Evolutionary conservation across 2,888 invertebrate genomes (phyloP).

Genomic region (Polydrusus cervinus): DNA sequence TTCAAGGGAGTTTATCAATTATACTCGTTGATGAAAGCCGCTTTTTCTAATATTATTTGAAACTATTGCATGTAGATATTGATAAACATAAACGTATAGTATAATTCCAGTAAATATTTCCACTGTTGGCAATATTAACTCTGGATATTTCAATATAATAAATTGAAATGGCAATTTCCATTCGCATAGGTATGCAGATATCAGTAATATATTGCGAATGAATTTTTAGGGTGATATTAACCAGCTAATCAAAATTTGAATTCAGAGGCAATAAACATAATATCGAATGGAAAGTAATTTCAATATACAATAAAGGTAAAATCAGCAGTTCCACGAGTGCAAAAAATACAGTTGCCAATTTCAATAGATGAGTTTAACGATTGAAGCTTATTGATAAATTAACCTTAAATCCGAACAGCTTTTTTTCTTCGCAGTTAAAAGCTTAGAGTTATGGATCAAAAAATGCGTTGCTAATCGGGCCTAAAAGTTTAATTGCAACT

Average conservation of each 20-base stretch:
- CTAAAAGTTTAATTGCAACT: no score
- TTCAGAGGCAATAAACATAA: slow-evolving; percentile 19
- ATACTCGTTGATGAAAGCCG: no score
- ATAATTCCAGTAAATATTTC: slow-evolving; percentile 1
- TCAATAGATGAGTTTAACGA: not conserved
- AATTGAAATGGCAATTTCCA: slow-evolving; percentile 15
- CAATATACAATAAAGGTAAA: slow-evolving; percentile 18
- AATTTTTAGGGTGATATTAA: slow-evolving; percentile 23
- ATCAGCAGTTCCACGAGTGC: not conserved
- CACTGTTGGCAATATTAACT: not conserved
- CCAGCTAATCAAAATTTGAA: slow-evolving; percentile 24
- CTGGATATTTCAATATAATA: slow-evolving; percentile 15
- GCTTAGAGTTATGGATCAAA: no score
- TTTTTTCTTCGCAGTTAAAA: no score
- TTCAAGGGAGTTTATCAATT: no score
- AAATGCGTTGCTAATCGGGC: no score
- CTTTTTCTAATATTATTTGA: not conserved
- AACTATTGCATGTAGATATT: no score
- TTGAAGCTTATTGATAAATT: not conserved
- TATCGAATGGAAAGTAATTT: slow-evolving; percentile 16
- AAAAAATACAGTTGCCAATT: slow-evolving; percentile 1
- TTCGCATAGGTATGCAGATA: slow-evolving; percentile 11
- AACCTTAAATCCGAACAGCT: no score
- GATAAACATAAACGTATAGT: no score
- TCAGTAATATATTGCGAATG: slow-evolving; percentile 11